Percentiles rank a stretch among this genome's conserved stretches.
These are phyloP conservation scores for Trematomus loennbergii DNA, from an alignment of 2,113 vertebrate genomes.

Conservation along the genomic window DNA sequence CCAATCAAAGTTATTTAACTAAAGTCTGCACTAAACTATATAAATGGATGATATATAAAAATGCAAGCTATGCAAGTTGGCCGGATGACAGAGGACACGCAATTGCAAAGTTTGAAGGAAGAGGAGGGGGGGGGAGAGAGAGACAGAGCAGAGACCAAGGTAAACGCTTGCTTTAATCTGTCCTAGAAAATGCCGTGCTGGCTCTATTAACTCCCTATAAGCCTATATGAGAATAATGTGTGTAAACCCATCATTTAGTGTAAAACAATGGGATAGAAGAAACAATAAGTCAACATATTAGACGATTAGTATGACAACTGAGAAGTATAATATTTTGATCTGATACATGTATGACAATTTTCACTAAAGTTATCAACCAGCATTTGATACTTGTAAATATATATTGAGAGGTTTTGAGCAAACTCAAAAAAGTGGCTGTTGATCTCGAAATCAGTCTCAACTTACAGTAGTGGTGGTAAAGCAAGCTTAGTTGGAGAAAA, in stretches of 20 bases:
- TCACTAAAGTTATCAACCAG: not conserved
- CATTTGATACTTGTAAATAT: not conserved
- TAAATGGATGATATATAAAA: constrained; percentile 81
- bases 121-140: not conserved
- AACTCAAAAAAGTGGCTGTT: not conserved
- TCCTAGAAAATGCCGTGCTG: not conserved
- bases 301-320: not conserved
- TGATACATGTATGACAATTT: not conserved
- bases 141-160: not conserved
- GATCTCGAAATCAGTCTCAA: not conserved
- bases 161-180: constrained; percentile 4
- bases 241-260: not conserved
- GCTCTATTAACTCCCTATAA: not conserved
- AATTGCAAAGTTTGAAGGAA: constrained; percentile 17
- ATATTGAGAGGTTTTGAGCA: not conserved
- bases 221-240: not conserved
- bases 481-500: not conserved
- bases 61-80: constrained; percentile 72
- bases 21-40: constrained; percentile 43
- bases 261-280: not conserved
- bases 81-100: constrained; percentile 41
- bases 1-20: constrained; percentile 36
- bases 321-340: not conserved
- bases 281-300: not conserved
- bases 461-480: not conserved